Evolutionary conservation across 2,797 vertebrate species (phyloP), one percentile per base, ranked within the genome.

Genomic region (Tiaroga cobitis): DNA sequence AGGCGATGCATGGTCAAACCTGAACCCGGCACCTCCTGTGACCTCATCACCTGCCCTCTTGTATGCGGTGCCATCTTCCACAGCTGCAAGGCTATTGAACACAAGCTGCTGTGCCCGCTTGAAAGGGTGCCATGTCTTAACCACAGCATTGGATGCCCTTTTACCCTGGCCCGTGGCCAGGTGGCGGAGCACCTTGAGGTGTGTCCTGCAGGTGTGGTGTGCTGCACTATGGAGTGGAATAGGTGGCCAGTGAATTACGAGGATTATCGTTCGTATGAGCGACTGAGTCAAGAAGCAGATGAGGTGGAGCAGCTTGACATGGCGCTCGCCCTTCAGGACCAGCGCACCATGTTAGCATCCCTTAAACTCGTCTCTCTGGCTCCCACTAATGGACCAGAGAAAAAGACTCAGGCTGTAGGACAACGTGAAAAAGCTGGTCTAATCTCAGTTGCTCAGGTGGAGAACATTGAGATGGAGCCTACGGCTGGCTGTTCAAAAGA

Each of bases 211-310:
- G 98, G 98, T 56, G 97, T 98, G 68, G 97, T 99, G 21, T 98
- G 97, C 92, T 99, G 98, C 93, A 99, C 97, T n/a, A 99, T 99
- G 98, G 98, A 99, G 90, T 99, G 98, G 98, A 99, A 99, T 89
- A 95, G 98, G 87, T 99, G 98, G 98, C 98, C 98, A 0, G 95
- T 99, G 87, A 99, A 97, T 92, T 97, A 97, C 0, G 95, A 97
- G 87, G 97, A 99, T 91, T 96, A 98, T 88, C 97, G 96, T 82
- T 99, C 97, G 0, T 99, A 99, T 0, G 97, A 99, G 93, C 97
- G 95, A 90, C 92, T 99, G 85, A 99, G 97, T 90, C 96, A 95
- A 90, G 98, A 98, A 80, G 96, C 97, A 80, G 97, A 97, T 91
- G 96, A 97, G 92, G 97, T 96, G 80, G 97, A 99, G 87, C 98